phyloP scores from a whole-genome alignment of 2,797 vertebrate genomes.

The Apogon hyalosoma region DNA sequence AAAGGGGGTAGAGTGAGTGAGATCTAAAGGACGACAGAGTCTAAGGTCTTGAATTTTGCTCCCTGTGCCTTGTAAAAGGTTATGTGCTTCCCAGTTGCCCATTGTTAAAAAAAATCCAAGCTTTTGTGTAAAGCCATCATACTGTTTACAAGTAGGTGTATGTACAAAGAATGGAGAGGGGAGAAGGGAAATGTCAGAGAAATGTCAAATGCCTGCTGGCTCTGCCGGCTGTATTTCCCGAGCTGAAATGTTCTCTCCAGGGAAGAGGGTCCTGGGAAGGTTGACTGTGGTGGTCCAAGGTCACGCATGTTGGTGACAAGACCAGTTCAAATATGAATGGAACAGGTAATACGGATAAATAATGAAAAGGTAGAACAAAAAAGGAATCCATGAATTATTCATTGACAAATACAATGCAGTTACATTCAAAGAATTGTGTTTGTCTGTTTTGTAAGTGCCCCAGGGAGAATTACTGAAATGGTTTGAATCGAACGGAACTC shows the following conservation, averaged over 20 bases:
- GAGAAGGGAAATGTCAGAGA: slow-evolving; percentile 84
- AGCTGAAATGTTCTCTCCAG: slow-evolving; percentile 72
- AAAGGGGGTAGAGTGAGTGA: slow-evolving; percentile 25
- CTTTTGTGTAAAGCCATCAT: slow-evolving; percentile 81
- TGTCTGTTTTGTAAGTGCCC: neutral
- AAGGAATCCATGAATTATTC: slow-evolving; percentile 38
- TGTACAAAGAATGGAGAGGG: slow-evolving; percentile 76
- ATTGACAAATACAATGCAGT: slow-evolving; percentile 9
- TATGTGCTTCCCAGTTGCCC: slow-evolving; percentile 73
- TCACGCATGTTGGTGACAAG: slow-evolving; percentile 59
- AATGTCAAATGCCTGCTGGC: slow-evolving; percentile 86
- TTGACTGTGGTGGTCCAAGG: slow-evolving; percentile 61
- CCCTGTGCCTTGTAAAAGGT: slow-evolving; percentile 78
- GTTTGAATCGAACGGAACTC: neutral
- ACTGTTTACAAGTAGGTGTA: slow-evolving; percentile 80
- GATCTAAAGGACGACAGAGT: slow-evolving; percentile 52
- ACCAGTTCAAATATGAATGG: slow-evolving; percentile 33
- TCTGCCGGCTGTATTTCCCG: slow-evolving; percentile 71
- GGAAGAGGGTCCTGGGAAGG: slow-evolving; percentile 61
- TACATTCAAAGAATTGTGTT: too few species aligned
- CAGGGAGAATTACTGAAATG: neutral
- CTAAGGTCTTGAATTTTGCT: slow-evolving; percentile 66
- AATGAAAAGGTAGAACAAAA: slow-evolving; percentile 19
- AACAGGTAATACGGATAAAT: slow-evolving; percentile 40
- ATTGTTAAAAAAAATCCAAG: slow-evolving; percentile 70